phyloP scores from a whole-genome alignment of 2,888 invertebrate genomes.

The Portevinia maculata region DNA sequence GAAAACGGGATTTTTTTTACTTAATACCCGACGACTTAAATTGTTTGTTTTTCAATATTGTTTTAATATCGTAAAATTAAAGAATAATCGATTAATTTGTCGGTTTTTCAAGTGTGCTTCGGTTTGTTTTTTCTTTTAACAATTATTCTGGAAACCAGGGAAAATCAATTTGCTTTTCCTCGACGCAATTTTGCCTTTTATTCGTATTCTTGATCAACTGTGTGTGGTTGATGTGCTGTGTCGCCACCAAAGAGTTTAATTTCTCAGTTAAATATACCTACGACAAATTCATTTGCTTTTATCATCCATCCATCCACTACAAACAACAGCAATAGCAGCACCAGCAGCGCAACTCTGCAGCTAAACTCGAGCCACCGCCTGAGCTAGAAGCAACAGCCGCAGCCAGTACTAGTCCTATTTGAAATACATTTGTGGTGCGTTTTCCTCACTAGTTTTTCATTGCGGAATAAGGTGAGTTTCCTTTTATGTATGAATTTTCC shows the following conservation, averaged over 20 bases:
- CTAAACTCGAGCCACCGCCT: slow-evolving; percentile 41
- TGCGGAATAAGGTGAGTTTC: slow-evolving; percentile 74
- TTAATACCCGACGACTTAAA: slow-evolving; percentile 14
- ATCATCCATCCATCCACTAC: slow-evolving; percentile 48
- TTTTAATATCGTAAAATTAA: background rate
- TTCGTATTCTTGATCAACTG: slow-evolving; percentile 31
- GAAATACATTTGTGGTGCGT: slow-evolving; percentile 72
- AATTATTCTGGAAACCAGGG: slow-evolving; percentile 29
- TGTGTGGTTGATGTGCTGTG: slow-evolving; percentile 45
- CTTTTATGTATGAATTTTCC: slow-evolving; percentile 72
- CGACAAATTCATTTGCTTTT: slow-evolving; percentile 62
- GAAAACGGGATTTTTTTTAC: slow-evolving; percentile 53
- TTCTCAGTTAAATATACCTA: slow-evolving; percentile 62
- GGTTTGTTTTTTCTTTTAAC: background rate
- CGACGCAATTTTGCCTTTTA: slow-evolving; percentile 21
- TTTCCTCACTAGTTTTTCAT: slow-evolving; percentile 68
- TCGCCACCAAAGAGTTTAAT: slow-evolving; percentile 58
- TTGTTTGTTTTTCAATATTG: slow-evolving; percentile 17
- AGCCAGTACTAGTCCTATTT: slow-evolving; percentile 55
- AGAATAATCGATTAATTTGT: background rate
- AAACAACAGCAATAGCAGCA: slow-evolving; percentile 14
- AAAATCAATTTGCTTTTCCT: slow-evolving; percentile 64
- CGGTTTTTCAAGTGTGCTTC: slow-evolving; percentile 1
- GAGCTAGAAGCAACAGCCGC: slow-evolving; percentile 29
- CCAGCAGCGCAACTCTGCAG: slow-evolving; percentile 23